Conservation (phyloP, 2,113 vertebrate genomes). For the Daphoenositta chrysoptera region DNA sequence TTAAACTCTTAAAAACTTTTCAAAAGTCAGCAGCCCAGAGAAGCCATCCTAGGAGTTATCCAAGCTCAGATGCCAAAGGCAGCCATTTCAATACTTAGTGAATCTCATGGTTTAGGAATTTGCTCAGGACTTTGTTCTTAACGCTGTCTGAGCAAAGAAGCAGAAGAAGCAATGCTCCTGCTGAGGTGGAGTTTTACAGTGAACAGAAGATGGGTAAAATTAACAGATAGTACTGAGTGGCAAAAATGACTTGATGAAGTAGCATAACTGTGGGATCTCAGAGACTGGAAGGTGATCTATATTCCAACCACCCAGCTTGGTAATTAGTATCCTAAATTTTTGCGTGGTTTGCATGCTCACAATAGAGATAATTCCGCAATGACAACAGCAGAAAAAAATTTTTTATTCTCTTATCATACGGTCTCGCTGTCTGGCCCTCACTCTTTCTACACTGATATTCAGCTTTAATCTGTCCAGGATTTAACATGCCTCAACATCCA, state of each 20-base stretch:
- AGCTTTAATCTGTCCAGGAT: background rate
- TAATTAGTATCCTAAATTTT: background rate
- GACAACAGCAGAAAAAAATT: background rate
- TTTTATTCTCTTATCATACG: background rate
- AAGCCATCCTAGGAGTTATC: background rate
- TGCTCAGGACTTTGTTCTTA: background rate
- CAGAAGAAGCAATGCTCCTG: background rate
- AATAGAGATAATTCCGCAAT: background rate
- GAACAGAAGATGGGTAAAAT: background rate
- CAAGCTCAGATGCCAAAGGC: background rate
- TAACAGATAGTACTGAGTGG: background rate
- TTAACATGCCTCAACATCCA: background rate
- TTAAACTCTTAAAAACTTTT: background rate
- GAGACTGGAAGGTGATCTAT: no score
- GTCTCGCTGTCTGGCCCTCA: background rate
- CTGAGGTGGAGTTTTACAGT: background rate
- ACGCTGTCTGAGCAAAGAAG: background rate
- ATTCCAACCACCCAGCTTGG: rapidly evolving
- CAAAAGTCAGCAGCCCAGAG: background rate
- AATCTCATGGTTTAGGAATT: background rate
- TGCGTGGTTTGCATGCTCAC: background rate
- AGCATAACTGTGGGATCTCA: background rate
- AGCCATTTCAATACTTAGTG: background rate
- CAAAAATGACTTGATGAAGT: background rate
- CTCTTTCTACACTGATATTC: background rate